Percentiles rank a stretch among this genome's conserved stretches.
Evolutionary conservation across 2,888 invertebrate genomes (phyloP).

Genomic region (Esperia sulphurella): DNA sequence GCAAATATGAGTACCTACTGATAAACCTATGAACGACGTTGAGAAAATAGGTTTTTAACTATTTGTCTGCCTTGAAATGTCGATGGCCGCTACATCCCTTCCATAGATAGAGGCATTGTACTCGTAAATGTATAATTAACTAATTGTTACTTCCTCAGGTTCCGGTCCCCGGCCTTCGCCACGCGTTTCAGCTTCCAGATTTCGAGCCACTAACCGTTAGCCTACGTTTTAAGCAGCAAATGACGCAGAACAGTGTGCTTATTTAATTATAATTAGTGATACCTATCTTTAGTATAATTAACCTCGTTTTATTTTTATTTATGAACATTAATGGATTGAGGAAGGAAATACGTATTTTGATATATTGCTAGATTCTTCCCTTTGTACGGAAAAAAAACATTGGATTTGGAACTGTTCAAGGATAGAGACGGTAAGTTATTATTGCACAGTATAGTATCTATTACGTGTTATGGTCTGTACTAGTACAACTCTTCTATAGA

Average conservation of each 20-base stretch:
- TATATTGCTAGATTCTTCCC: neutral
- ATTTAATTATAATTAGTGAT: neutral
- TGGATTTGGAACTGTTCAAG: neutral
- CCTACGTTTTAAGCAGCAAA: neutral
- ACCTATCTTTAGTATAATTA: neutral
- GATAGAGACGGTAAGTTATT: neutral
- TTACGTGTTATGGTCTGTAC: no score
- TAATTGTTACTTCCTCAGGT: neutral
- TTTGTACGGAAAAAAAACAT: neutral
- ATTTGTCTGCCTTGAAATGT: no score
- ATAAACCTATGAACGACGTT: no score
- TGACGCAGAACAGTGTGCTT: neutral
- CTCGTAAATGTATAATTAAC: neutral
- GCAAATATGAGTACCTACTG: no score
- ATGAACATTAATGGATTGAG: neutral
- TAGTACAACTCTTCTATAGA: no score
- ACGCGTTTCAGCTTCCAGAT: neutral
- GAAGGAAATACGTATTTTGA: neutral
- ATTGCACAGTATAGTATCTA: no score
- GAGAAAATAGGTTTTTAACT: no score
- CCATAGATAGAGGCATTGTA: no score
- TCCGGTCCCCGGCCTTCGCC: neutral
- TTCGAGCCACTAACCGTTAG: neutral
- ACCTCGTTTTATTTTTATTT: neutral
- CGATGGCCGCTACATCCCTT: no score